Percentiles rank a stretch among this genome's conserved stretches.
Evolutionary conservation across 1,140 invertebrate genomes (phyloP).

Genomic region (Pseudomyrmex gracilis): DNA sequence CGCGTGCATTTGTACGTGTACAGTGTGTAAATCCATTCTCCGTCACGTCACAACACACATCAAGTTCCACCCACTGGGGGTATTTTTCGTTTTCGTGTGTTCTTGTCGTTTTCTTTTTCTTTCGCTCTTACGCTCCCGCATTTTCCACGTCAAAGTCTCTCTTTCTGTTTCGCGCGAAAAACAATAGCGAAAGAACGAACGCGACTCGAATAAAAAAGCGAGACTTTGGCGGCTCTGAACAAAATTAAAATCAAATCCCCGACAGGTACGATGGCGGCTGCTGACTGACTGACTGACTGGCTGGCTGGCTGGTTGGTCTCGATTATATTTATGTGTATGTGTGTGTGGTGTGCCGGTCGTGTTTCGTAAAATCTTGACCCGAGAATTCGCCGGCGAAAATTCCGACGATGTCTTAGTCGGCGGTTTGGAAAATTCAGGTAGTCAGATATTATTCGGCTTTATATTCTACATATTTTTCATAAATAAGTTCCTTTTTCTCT

Average conservation of each 20-base stretch:
- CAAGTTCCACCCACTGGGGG: background rate
- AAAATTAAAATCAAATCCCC: constrained; percentile 61
- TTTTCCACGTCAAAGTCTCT: background rate
- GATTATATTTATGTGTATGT: background rate
- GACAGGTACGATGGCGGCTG: background rate
- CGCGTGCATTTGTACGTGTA: background rate
- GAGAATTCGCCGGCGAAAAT: constrained; percentile 28
- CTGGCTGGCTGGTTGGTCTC: background rate
- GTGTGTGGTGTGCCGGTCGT: background rate
- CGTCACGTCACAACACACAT: background rate
- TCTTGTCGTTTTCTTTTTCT: background rate
- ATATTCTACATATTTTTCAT: background rate
- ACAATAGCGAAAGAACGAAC: constrained; percentile 34
- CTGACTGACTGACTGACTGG: too few species aligned
- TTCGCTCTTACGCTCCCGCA: background rate
- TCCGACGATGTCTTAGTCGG: constrained; percentile 25
- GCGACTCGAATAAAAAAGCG: background rate
- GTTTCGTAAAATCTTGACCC: constrained; percentile 40
- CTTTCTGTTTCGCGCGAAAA: background rate
- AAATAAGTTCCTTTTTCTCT: background rate
- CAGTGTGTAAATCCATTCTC: background rate
- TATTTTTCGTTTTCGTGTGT: background rate
- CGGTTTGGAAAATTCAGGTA: constrained; percentile 19
- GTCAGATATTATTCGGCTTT: background rate
- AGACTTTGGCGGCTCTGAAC: background rate